Base-by-base conservation (phyloP, 2,888 invertebrate species). In the Chymomyza fuscimana region DNA sequence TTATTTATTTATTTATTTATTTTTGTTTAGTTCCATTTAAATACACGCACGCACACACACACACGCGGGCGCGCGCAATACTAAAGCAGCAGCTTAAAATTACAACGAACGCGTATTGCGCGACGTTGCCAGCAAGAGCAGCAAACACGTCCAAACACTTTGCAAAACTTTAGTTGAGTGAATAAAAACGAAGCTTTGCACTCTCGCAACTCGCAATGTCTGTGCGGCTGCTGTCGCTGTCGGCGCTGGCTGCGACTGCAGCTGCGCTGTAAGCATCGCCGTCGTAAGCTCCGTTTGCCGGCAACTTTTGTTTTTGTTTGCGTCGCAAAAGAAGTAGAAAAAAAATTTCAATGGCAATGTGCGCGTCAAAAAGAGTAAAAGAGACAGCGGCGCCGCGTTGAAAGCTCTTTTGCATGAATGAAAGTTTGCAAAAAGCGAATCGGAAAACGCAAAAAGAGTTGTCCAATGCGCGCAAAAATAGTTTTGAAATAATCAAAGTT, bases 121-220 rank as follows among this genome's bases (percentile, higher is more conserved):
- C 77, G 70, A 75, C 81, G 64, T 71, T 67, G 78, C 80, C 73
- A 73, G 73, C 82, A 79, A 82, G 54, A 54, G 77, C 77, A 73
- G 74, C 78, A 86, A 80, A 77, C 81, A 77, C 86, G 79, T 85
- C 87, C 88, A 86, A 86, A 82, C 85, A 78, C 85, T 82, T 82
- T 85, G 79, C 83, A 78, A 79, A 79, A 82, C 84, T 80, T 79
- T 82, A 81, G 83, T 82, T 81, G 84, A 88, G 88, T 88, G 79
- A 81, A 73, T 12, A 1, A 2, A 46, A 46, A 68, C 67, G 67
- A 70, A 80, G 78, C 78, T 79, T 80, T 78, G 77, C 67, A 59
- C 74, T 72, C 78, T 77, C 65, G 63, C 19, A 19, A 19, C 19
- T 19, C 19, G 19, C 70, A 67, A 68, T 76, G 77, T 10, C 67